Percentiles rank a stretch among this genome's conserved stretches.
Conservation (phyloP, 2,113 vertebrate genomes). For the Pluvialis apricaria region DNA sequence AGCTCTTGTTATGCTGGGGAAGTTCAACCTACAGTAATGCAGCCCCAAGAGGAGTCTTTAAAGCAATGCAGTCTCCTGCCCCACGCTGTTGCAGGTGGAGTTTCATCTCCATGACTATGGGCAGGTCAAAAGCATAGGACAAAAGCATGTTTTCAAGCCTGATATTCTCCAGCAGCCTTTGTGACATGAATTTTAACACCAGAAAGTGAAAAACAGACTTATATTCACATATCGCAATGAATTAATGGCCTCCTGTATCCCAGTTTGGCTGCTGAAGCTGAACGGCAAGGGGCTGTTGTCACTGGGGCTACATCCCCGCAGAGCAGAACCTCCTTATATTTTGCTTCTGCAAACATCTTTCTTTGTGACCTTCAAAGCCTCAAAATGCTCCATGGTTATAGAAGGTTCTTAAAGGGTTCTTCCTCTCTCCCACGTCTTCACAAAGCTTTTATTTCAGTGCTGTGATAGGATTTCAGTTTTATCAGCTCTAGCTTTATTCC, state of each 20-base stretch:
- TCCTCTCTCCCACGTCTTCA: neutral
- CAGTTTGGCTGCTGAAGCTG: neutral
- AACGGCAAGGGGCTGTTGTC: neutral
- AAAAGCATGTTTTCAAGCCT: neutral
- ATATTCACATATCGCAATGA: neutral
- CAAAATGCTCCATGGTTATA: neutral
- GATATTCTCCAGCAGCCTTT: neutral
- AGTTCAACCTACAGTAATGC: neutral
- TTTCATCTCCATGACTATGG: neutral
- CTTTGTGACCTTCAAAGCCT: neutral
- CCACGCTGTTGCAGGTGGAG: rapidly evolving
- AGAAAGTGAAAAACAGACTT: neutral
- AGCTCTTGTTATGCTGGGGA: neutral
- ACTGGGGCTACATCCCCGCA: rapidly evolving
- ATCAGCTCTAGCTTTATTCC: slow-evolving; percentile 8
- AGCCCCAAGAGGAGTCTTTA: neutral
- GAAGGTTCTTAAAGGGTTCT: neutral
- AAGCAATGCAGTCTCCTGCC: neutral
- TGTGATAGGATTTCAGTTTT: slow-evolving; percentile 15
- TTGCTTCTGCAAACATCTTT: neutral
- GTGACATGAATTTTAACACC: neutral
- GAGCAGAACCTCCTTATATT: neutral
- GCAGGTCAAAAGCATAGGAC: neutral
- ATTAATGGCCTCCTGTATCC: rapidly evolving
- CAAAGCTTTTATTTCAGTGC: slow-evolving; percentile 29